A percentile compares a stretch with the other conserved stretches of the same genome.
phyloP scores from a whole-genome alignment of 2,113 vertebrate genomes.

The Alaudala cheleensis region DNA sequence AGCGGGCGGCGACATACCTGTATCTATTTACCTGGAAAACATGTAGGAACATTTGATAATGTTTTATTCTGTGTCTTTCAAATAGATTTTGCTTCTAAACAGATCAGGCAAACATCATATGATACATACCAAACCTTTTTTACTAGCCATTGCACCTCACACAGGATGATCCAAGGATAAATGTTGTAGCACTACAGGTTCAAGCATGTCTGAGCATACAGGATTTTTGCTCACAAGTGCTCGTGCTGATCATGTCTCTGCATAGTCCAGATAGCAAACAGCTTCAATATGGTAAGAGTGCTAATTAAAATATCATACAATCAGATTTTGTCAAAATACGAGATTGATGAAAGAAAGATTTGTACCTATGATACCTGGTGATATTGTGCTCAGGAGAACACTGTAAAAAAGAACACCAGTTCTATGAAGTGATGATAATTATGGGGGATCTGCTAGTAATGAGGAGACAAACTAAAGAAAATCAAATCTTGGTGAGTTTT shows the following conservation, averaged over 20 bases:
- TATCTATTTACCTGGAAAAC: background rate
- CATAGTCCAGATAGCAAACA: background rate
- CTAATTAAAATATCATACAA: background rate
- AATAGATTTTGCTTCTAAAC: background rate
- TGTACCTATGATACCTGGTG: background rate
- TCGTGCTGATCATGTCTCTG: background rate
- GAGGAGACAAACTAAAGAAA: background rate
- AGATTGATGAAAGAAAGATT: background rate
- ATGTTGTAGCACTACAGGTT: background rate
- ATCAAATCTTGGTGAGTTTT: background rate
- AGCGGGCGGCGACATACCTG: no score
- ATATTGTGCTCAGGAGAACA: background rate
- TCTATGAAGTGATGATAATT: background rate
- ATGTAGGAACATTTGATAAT: background rate
- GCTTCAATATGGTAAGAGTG: background rate
- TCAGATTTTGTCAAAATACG: background rate
- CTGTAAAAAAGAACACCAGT: rapidly evolving
- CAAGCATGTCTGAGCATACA: background rate
- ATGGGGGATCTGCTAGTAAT: rapidly evolving
- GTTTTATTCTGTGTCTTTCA: background rate
- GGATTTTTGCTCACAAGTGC: background rate
- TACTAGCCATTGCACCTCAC: background rate
- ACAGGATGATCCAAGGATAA: background rate
- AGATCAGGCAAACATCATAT: background rate
- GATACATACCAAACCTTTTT: background rate